A percentile compares a stretch with the other conserved stretches of the same genome.
These are phyloP conservation scores for Drosophila rellima DNA, from an alignment of 2,888 invertebrate genomes.

Conservation along the genomic window DNA sequence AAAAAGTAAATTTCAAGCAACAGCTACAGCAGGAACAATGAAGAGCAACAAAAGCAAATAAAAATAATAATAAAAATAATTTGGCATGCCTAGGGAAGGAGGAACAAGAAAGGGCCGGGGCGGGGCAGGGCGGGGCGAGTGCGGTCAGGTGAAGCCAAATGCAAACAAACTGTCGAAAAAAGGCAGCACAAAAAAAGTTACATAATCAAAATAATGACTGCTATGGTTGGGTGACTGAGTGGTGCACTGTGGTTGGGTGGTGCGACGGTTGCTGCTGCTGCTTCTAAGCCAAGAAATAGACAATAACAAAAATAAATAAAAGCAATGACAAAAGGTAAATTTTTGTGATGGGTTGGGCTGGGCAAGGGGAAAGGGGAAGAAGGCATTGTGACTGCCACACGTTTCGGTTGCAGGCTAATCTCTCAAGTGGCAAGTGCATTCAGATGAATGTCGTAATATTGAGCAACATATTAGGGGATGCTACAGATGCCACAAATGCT, in stretches of 20 bases:
- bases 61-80: constrained; percentile 61
- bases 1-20: constrained; percentile 57
- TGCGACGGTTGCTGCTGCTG: neutral
- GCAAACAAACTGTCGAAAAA: constrained; percentile 79
- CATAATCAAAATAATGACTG: constrained; percentile 81
- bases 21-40: constrained; percentile 51
- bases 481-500: constrained; percentile 13
- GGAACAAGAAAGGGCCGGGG: neutral
- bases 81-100: constrained; percentile 10
- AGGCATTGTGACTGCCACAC: constrained; percentile 33
- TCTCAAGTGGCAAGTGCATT: constrained; percentile 84
- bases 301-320: constrained; percentile 59
- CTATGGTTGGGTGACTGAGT: constrained; percentile 25
- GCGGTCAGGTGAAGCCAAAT: constrained; percentile 40
- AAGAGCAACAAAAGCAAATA: constrained; percentile 37
- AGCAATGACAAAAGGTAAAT: constrained; percentile 77
- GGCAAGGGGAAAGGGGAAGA: neutral
- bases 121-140: neutral
- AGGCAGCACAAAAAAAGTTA: constrained; percentile 62
- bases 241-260: neutral
- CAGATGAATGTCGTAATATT: constrained; percentile 78
- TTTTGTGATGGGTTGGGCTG: constrained; percentile 29
- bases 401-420: constrained; percentile 77
- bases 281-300: constrained; percentile 64
- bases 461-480: constrained; percentile 40